These are phyloP conservation scores for Ryuthela nishihirai DNA, from an alignment of 2,888 invertebrate genomes.

Conservation along the genomic window DNA sequence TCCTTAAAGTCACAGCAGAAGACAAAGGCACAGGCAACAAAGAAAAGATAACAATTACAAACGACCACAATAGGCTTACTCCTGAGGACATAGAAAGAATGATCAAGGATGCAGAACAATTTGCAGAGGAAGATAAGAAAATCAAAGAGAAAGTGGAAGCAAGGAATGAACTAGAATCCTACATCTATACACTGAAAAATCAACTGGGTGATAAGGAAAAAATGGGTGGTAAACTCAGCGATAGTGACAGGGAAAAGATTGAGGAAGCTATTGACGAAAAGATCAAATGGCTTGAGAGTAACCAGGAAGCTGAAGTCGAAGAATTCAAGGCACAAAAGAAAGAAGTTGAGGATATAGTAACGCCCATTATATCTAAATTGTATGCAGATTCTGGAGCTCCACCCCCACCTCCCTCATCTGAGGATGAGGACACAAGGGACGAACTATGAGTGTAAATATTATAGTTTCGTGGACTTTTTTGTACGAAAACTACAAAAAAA, in stretches of 20 bases:
- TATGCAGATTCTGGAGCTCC: constrained; percentile 82
- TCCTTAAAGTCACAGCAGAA: constrained; percentile 83
- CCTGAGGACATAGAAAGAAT: constrained; percentile 98
- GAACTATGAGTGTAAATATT: constrained; percentile 26
- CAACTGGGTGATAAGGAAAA: constrained; percentile 96
- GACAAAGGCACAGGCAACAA: constrained; percentile 99
- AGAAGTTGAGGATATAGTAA: constrained; percentile 87
- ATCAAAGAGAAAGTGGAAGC: constrained; percentile 93
- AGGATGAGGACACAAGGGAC: constrained; percentile 73
- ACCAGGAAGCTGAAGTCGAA: constrained; percentile 86
- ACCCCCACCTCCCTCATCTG: constrained; percentile 62
- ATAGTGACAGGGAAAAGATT: constrained; percentile 89
- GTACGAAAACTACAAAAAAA: no score
- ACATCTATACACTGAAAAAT: constrained; percentile 96
- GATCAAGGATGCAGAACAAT: constrained; percentile 98
- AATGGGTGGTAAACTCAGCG: constrained; percentile 81
- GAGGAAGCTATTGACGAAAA: constrained; percentile 91
- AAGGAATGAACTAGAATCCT: constrained; percentile 93
- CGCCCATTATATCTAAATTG: constrained; percentile 95
- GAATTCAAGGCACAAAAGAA: constrained; percentile 93
- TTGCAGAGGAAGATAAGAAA: constrained; percentile 98
- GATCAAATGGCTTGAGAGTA: constrained; percentile 96
- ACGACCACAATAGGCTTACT: constrained; percentile 93
- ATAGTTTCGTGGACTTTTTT: background rate
- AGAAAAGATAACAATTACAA: constrained; percentile 98